These are phyloP conservation scores for Ciconia stormi DNA, from an alignment of 2,113 vertebrate species.

Conservation along the genomic window DNA sequence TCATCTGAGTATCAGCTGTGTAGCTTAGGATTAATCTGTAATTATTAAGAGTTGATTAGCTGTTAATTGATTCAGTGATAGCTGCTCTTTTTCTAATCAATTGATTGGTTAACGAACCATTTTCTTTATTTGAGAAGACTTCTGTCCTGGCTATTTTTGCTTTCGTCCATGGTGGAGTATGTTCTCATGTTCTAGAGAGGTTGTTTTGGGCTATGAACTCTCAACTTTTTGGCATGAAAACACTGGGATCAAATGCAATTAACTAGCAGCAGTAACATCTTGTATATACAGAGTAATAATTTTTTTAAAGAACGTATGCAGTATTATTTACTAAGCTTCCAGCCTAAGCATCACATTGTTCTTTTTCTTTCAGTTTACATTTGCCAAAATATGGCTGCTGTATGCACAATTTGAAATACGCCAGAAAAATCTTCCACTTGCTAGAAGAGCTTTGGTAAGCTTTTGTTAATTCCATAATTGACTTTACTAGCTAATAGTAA, in stretches of 20 bases:
- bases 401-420: constrained; percentile 94
- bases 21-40: background rate
- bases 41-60: background rate
- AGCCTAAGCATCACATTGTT: background rate
- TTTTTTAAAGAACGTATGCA: background rate
- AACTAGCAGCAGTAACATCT: background rate
- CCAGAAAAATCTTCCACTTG: constrained; percentile 91
- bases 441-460: constrained; percentile 90
- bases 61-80: background rate
- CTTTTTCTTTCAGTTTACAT: constrained; percentile 87
- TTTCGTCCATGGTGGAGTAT: background rate
- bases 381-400: constrained; percentile 97
- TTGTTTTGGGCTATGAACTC: background rate
- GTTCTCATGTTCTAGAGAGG: background rate
- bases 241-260: background rate
- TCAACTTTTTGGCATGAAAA: background rate
- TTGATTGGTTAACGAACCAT: background rate
- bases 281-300: background rate
- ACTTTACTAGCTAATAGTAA: background rate
- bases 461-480: constrained; percentile 2
- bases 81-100: background rate
- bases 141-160: background rate
- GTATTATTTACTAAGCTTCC: background rate
- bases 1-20: background rate
- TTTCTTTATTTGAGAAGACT: background rate